A percentile compares a stretch with the other conserved stretches of the same genome.
These are phyloP conservation scores for Ips nitidus DNA, from an alignment of 1,140 invertebrate species.

Conservation along the genomic window DNA sequence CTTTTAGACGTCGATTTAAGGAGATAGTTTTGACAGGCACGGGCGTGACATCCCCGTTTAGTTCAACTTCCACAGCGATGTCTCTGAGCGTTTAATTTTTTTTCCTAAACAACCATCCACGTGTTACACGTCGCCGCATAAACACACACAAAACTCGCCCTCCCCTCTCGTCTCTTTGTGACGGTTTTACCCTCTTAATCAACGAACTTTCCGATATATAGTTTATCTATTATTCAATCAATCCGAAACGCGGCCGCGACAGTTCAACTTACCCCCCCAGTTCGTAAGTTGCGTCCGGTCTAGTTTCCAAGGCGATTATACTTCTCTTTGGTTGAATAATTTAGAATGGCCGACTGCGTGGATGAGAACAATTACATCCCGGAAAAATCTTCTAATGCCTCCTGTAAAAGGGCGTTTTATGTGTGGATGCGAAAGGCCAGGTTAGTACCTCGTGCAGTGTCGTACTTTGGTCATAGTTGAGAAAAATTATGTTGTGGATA, in stretches of 20 bases:
- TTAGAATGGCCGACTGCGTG: conserved; percentile 16
- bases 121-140: too few species aligned
- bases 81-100: too few species aligned
- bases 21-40: too few species aligned
- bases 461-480: too few species aligned
- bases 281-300: not conserved
- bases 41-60: too few species aligned
- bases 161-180: too few species aligned
- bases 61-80: too few species aligned
- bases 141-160: too few species aligned
- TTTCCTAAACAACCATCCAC: too few species aligned
- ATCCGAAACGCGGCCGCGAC: conserved; percentile 7
- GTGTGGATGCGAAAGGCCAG: conserved; percentile 41
- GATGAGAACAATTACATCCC: conserved; percentile 28
- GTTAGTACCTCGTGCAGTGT: conserved; percentile 24
- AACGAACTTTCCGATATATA: not conserved
- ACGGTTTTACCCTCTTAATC: not conserved
- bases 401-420: conserved; percentile 41
- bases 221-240: conserved; percentile 35
- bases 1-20: too few species aligned
- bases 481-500: too few species aligned
- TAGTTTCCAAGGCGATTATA: conserved; percentile 10
- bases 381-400: conserved; percentile 18
- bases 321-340: not conserved
- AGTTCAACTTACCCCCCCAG: conserved; percentile 1